Percentiles rank a stretch among this genome's conserved stretches.
phyloP scores from a whole-genome alignment of 1,140 invertebrate species.

The Sycophaga agraensis region DNA sequence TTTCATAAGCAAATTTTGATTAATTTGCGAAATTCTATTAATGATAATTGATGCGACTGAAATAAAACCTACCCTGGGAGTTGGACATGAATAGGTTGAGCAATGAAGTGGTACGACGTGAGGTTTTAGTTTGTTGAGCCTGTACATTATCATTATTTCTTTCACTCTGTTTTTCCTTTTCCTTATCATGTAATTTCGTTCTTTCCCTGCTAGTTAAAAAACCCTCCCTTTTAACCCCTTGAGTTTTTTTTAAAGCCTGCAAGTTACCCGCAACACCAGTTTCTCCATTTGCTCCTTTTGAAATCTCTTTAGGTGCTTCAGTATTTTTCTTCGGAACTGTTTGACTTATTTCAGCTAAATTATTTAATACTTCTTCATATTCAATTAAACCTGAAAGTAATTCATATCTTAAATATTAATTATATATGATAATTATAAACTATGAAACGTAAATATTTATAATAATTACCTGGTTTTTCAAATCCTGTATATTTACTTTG shows the following conservation, averaged over 20 bases:
- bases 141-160: conserved; percentile 46
- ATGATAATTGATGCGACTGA: conserved; percentile 15
- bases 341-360: conserved; percentile 48
- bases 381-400: conserved; percentile 49
- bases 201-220: conserved; percentile 42
- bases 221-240: conserved; percentile 51
- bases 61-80: conserved; percentile 75
- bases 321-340: conserved; percentile 39
- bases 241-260: conserved; percentile 52
- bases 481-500: conserved; percentile 86
- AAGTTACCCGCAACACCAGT: conserved; percentile 57
- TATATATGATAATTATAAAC: background rate
- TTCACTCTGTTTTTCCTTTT: conserved; percentile 44
- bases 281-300: conserved; percentile 54
- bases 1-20: background rate
- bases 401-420: background rate
- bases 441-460: background rate
- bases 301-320: conserved; percentile 46
- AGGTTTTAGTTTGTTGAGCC: conserved; percentile 68
- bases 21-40: background rate
- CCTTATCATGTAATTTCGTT: conserved; percentile 54
- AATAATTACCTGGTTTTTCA: conserved; percentile 78
- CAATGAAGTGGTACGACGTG: conserved; percentile 88
- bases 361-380: conserved; percentile 62
- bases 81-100: conserved; percentile 93